Percentiles rank a stretch among this genome's conserved stretches.
Conservation (phyloP, 2,888 invertebrate species). For the Napeogenes sylphis region DNA sequence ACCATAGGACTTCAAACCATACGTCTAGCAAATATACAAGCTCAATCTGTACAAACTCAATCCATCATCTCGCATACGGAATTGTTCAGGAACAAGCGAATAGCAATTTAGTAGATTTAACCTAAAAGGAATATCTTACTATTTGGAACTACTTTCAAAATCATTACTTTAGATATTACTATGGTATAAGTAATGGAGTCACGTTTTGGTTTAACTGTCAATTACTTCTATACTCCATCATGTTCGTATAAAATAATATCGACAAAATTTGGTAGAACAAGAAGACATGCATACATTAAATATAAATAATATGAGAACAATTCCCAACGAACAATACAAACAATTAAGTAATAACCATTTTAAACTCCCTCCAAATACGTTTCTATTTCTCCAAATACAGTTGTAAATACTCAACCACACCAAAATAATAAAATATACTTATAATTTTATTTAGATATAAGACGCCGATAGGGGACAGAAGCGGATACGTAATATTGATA, state of each 20-base stretch:
- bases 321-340: no score
- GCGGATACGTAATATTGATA: neutral
- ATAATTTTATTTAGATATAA: constrained; percentile 3
- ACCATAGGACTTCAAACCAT: neutral
- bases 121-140: constrained; percentile 38
- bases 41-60: constrained; percentile 16
- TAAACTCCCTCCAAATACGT: no score
- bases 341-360: no score
- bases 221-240: constrained; percentile 55
- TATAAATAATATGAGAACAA: no score
- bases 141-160: constrained; percentile 47
- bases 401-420: constrained; percentile 3
- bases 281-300: neutral
- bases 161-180: constrained; percentile 48
- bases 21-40: no score
- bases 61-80: constrained; percentile 26
- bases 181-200: constrained; percentile 61
- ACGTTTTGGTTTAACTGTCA: constrained; percentile 61
- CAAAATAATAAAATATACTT: neutral
- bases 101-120: constrained; percentile 37
- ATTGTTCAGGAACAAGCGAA: constrained; percentile 29
- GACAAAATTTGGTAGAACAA: constrained; percentile 31
- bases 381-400: neutral
- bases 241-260: constrained; percentile 48
- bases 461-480: neutral